Evolutionary conservation across 2,888 invertebrate genomes (phyloP), one percentile per base, ranked within the genome.

Genomic region (Caenorhabditis sulstoni): DNA sequence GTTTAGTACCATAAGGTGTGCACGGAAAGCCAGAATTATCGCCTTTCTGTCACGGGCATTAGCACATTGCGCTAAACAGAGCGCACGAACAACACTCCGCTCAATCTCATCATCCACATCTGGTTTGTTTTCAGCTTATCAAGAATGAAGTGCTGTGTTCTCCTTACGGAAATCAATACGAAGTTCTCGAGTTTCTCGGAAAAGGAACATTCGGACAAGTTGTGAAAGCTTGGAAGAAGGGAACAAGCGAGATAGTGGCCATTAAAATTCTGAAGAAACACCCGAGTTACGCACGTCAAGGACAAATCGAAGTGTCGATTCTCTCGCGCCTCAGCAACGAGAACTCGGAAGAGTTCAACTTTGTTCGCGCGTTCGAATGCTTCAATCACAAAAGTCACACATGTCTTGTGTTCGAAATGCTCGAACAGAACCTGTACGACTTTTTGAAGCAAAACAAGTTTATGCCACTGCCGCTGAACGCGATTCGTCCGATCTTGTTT

Each of bases 211-310:
- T 99, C 92, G 98, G 98, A 85, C 94, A 94, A 92, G 84, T 99
- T 91, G 99, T 99, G 91, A 99, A 99, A 93, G 99, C 99, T 92
- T 99, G 99, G 98, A 99, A 99, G 92, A 97, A 98, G 91, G 98
- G 98, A 91, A 99, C 99, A 90, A 99, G 97, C 91, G 98, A 99
- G 92, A 98, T 99, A 91, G 98, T 99, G 90, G 99, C 99, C 91
- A 99, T 99, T 92, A 99, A 99, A 93, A 99, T 99, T 91, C 93
- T 99, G 79, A 99, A 99, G 93, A 99, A 99, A 93, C 99, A 99
- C 93, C 99, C 99, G 86, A 98, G 97, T 89, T 99, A 99, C 93
- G 98, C 98, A 86, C 94, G 99, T 90, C 99, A 99, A 93, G 99
- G 99, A 88, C 99, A 99, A 93, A 99, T 99, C 92, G 99, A 99